These are phyloP conservation scores for Caenorhabditis becei DNA, from an alignment of 2,888 invertebrate genomes.

Conservation along the genomic window DNA sequence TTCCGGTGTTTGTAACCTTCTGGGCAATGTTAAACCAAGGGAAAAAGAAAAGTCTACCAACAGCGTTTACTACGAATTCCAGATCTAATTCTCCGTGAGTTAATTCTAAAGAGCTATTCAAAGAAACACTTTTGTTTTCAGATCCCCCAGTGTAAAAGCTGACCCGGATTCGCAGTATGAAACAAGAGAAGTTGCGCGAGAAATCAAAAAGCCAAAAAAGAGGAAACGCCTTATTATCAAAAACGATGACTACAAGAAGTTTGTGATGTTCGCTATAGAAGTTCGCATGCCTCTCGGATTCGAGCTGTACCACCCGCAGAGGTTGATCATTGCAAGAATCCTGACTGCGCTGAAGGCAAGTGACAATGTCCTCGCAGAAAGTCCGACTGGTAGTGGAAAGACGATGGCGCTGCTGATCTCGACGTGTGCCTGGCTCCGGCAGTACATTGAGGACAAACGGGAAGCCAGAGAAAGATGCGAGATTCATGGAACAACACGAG, in stretches of 20 bases:
- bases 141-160: background rate
- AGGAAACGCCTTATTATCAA: conserved; percentile 45
- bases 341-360: conserved; percentile 85
- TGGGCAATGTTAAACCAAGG: conserved; percentile 13
- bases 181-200: background rate
- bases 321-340: conserved; percentile 84
- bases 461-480: conserved; percentile 62
- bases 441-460: conserved; percentile 65
- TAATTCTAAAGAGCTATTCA: too few relatives aligned
- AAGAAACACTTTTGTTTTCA: too few relatives aligned
- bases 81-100: background rate
- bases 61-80: background rate
- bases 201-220: conserved; percentile 23
- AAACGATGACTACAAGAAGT: conserved; percentile 54
- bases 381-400: conserved; percentile 90
- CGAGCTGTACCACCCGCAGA: conserved; percentile 74
- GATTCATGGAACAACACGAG: conserved; percentile 60
- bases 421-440: conserved; percentile 87
- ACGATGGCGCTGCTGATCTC: conserved; percentile 88
- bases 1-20: too few relatives aligned
- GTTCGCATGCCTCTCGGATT: conserved; percentile 71
- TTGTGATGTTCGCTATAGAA: conserved; percentile 57
- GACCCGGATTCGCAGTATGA: background rate
- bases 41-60: background rate
- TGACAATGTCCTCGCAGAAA: conserved; percentile 88